A percentile compares a stretch with the other conserved stretches of the same genome.
Conservation (phyloP, 2,113 vertebrate species). For the Puntigrus tetrazona region DNA sequence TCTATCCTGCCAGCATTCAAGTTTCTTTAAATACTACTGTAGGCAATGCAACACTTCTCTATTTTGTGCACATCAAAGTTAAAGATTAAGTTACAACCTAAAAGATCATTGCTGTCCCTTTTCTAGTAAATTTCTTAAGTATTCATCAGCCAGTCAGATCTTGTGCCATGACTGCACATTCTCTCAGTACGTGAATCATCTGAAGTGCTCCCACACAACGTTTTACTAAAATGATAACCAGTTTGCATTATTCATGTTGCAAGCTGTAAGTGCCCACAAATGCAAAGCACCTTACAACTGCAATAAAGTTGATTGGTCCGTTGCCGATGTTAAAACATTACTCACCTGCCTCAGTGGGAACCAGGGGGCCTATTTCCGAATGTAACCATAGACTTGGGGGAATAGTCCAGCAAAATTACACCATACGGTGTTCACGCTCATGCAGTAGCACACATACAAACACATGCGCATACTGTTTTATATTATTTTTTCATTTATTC, state of each 20-base stretch:
- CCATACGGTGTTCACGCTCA: neutral
- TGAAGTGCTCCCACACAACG: constrained; percentile 32
- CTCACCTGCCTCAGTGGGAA: constrained; percentile 40
- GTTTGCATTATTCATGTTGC: constrained; percentile 49
- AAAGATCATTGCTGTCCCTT: neutral
- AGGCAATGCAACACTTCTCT: neutral
- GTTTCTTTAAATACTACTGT: neutral
- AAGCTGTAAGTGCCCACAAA: constrained; percentile 40
- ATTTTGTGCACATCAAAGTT: neutral
- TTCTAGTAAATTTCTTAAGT: constrained; percentile 13
- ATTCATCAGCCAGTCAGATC: constrained; percentile 13
- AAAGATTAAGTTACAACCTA: neutral
- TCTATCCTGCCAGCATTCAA: neutral
- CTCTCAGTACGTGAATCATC: neutral
- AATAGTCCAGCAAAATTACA: constrained; percentile 7
- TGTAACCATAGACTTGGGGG: neutral
- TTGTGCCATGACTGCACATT: constrained; percentile 12
- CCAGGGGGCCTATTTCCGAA: constrained; percentile 28
- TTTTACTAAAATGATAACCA: constrained; percentile 38
- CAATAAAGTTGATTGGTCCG: constrained; percentile 38
- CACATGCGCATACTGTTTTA: neutral
- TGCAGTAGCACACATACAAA: neutral
- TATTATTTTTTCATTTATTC: constrained; percentile 1
- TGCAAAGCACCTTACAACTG: constrained; percentile 19
- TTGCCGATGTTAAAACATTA: constrained; percentile 35